Evolutionary conservation across 2,797 vertebrate genomes (phyloP).

Genomic region (Cheirogaleus major): DNA sequence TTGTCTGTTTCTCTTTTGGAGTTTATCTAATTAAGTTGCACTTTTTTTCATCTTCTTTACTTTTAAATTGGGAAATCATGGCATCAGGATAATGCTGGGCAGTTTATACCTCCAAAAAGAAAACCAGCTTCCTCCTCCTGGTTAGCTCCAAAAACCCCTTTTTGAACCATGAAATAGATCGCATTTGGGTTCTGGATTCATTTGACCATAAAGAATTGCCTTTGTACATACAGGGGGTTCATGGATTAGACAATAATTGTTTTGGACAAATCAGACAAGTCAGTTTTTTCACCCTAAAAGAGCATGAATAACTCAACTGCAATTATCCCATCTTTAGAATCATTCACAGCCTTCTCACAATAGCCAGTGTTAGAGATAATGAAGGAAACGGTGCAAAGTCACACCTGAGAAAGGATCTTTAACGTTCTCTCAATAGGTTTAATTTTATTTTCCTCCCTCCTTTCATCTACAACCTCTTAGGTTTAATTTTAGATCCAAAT

Average conservation of each 20-base stretch:
- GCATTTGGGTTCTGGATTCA: neutral
- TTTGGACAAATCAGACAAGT: neutral
- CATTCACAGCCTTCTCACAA: neutral
- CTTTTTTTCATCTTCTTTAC: neutral
- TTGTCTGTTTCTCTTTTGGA: neutral
- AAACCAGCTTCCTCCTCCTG: neutral
- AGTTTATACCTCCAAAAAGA: neutral
- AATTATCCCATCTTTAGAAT: slow-evolving; percentile 6
- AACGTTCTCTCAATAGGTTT: neutral
- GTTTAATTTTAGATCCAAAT: slow-evolving; percentile 17
- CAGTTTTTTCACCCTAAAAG: neutral
- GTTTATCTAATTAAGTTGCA: neutral
- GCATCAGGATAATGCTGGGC: neutral
- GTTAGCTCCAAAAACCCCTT: neutral
- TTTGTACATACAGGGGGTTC: neutral
- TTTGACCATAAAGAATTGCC: neutral
- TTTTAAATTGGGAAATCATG: slow-evolving; percentile 24
- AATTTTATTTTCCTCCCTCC: slow-evolving; percentile 31
- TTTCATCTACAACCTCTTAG: slow-evolving; percentile 1
- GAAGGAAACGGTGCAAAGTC: neutral
- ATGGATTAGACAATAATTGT: neutral
- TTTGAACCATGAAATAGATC: neutral
- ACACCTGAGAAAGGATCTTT: neutral
- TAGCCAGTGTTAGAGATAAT: neutral
- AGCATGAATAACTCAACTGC: neutral